A percentile compares a stretch with the other conserved stretches of the same genome.
Conservation (phyloP, 2,113 vertebrate genomes). For the Thalassoma bifasciatum region DNA sequence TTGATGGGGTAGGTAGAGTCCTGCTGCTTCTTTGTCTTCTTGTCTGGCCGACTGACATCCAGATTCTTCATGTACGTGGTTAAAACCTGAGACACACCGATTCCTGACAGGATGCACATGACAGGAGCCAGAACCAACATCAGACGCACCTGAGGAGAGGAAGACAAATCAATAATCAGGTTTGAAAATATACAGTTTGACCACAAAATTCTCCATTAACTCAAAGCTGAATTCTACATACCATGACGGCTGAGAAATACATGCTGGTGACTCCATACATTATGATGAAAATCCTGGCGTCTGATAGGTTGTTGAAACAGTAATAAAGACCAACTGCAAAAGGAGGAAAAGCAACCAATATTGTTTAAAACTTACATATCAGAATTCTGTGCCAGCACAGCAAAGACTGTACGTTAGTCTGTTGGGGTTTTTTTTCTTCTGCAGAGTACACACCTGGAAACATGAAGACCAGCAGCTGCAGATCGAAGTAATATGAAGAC, state of each 20-base stretch:
- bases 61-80: conserved; percentile 99
- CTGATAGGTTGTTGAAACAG: conserved; percentile 98
- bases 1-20: conserved; percentile 98
- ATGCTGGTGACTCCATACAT: conserved; percentile 99
- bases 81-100: conserved; percentile 96
- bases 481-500: conserved; percentile 99
- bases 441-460: conserved; percentile 85
- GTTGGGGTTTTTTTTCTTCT: not conserved
- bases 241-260: conserved; percentile 99
- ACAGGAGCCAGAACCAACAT: conserved; percentile 98
- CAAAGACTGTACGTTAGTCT: not conserved
- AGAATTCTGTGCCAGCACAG: not conserved
- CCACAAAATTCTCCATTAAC: too few species aligned
- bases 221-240: conserved; percentile 58
- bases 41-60: conserved; percentile 95
- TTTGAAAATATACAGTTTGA: not conserved
- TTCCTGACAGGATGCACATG: conserved; percentile 98
- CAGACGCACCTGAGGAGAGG: conserved; percentile 88
- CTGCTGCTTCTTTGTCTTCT: conserved; percentile 96
- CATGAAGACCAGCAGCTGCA: conserved; percentile 99
- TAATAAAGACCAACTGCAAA: conserved; percentile 96
- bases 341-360: conserved; percentile 11
- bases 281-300: conserved; percentile 98
- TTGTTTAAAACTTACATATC: not conserved
- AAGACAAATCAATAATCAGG: not conserved